Conservation (phyloP, 2,113 vertebrate species). For the Bos javanicus region DNA sequence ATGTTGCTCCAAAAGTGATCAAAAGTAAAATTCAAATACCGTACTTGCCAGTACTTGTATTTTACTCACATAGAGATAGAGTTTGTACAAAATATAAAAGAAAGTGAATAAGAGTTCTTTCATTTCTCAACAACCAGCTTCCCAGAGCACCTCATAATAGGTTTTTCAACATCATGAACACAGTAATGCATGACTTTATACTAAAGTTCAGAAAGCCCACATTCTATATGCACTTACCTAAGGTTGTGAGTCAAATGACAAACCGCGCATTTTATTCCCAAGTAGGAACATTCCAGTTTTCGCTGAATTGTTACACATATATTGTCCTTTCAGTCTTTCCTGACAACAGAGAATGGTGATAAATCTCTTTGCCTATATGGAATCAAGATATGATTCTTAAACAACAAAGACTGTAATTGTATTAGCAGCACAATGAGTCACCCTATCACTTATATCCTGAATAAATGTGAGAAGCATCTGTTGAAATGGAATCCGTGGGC, state of each 20-base stretch:
- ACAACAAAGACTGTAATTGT: conserved; percentile 72
- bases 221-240: background rate
- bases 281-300: conserved; percentile 42
- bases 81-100: background rate
- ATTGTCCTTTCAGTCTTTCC: conserved; percentile 49
- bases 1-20: background rate
- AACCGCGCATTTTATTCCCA: conserved; percentile 58
- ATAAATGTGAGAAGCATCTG: conserved; percentile 74
- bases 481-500: conserved; percentile 69
- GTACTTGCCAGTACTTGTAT: background rate
- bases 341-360: conserved; percentile 56
- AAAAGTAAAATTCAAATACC: background rate
- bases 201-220: background rate
- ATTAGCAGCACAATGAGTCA: conserved; percentile 77
- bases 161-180: background rate
- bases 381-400: conserved; percentile 65
- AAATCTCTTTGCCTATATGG: conserved; percentile 62
- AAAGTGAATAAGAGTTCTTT: background rate
- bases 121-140: background rate
- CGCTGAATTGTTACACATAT: conserved; percentile 49
- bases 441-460: conserved; percentile 69
- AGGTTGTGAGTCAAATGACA: conserved; percentile 39
- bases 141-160: background rate
- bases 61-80: background rate
- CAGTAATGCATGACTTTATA: background rate